A percentile compares a stretch with the other conserved stretches of the same genome.
phyloP scores from a whole-genome alignment of 2,113 vertebrate species.

The Lamprotornis superbus region DNA sequence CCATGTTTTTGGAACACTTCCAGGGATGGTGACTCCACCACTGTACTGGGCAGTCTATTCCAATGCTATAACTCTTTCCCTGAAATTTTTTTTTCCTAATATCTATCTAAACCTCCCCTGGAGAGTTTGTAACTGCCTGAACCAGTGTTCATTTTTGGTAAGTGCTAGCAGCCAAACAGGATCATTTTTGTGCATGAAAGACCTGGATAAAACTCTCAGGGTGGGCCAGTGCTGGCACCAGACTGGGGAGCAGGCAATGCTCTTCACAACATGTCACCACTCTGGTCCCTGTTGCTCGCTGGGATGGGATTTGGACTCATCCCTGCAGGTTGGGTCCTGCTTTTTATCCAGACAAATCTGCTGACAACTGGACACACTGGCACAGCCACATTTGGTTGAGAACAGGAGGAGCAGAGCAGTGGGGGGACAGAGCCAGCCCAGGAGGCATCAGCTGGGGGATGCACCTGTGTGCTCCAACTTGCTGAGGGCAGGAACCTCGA shows the following conservation, averaged over 20 bases:
- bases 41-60: background rate
- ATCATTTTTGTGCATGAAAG: background rate
- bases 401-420: background rate
- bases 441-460: background rate
- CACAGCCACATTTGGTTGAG: background rate
- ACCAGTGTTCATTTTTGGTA: background rate
- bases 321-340: background rate
- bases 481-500: background rate
- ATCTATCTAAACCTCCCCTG: background rate
- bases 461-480: background rate
- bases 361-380: fast-evolving
- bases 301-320: background rate
- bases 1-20: background rate
- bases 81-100: background rate
- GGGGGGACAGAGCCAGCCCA: background rate
- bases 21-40: background rate
- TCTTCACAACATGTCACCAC: background rate
- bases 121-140: background rate
- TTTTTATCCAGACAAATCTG: background rate
- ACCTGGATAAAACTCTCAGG: background rate
- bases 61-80: background rate
- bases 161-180: background rate
- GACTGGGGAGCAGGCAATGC: background rate
- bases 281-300: background rate
- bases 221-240: background rate